phyloP scores from a whole-genome alignment of 2,113 vertebrate species.

The Anser brachyrhynchus region DNA sequence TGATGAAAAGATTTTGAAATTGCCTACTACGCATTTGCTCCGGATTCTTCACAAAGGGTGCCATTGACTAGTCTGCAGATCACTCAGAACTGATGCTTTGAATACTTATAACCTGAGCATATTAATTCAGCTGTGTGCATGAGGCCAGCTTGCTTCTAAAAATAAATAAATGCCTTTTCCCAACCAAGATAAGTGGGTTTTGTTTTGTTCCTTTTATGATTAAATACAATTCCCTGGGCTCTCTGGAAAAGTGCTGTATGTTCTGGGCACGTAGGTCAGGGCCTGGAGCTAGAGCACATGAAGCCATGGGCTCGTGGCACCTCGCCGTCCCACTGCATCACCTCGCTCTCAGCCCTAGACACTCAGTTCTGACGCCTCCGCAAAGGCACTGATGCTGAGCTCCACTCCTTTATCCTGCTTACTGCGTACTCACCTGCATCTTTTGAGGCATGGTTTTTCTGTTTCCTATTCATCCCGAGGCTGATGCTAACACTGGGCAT shows the following conservation, averaged over 20 bases:
- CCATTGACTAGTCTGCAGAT: not conserved
- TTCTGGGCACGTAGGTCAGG: not conserved
- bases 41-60: not conserved
- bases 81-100: not conserved
- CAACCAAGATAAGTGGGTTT: not conserved
- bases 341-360: accelerated
- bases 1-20: not conserved
- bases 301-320: not conserved
- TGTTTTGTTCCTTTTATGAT: not conserved
- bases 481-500: not conserved
- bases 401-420: not conserved
- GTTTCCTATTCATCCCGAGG: not conserved
- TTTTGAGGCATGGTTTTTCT: not conserved
- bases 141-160: not conserved
- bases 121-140: not conserved
- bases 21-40: not conserved
- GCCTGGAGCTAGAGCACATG: accelerated
- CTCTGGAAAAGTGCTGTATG: not conserved
- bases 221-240: not conserved
- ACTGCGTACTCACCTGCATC: not conserved
- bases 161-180: not conserved
- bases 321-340: not conserved
- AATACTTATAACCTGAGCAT: not conserved
- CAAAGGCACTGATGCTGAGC: not conserved
- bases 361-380: not conserved